phyloP scores from a whole-genome alignment of 2,113 vertebrate genomes.

The Daphoenositta chrysoptera region DNA sequence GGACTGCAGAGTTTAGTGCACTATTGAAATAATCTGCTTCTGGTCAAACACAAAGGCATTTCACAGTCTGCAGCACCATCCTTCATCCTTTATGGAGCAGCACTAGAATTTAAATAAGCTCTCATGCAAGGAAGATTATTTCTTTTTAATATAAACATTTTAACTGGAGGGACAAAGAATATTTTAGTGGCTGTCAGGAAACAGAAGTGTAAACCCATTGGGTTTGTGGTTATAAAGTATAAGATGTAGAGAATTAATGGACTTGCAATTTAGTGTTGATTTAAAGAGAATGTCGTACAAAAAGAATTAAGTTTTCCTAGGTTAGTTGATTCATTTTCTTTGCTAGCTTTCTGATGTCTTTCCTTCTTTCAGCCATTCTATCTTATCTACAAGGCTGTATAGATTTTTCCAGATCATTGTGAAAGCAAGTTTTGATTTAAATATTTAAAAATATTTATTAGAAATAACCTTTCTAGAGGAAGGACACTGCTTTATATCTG shows the following conservation, averaged over 20 bases:
- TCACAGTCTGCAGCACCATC: background rate
- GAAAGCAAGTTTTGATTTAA: background rate
- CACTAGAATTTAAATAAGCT: background rate
- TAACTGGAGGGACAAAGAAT: background rate
- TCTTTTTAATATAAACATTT: background rate
- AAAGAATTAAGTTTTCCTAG: background rate
- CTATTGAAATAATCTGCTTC: background rate
- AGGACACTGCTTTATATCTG: background rate
- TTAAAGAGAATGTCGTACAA: background rate
- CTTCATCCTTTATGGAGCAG: background rate
- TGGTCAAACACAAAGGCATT: background rate
- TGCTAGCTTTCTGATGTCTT: background rate
- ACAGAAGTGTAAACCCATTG: background rate
- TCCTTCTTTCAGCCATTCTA: background rate
- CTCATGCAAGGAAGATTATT: background rate
- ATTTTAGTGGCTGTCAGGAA: background rate
- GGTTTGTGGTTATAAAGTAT: background rate
- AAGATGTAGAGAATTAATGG: background rate
- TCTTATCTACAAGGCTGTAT: background rate
- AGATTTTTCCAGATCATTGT: background rate
- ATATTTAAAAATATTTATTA: background rate
- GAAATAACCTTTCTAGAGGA: background rate
- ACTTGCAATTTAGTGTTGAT: background rate
- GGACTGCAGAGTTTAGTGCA: background rate
- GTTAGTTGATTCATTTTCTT: background rate